phyloP scores from a whole-genome alignment of 2,888 invertebrate genomes.

The Danaus chrysippus region DNA sequence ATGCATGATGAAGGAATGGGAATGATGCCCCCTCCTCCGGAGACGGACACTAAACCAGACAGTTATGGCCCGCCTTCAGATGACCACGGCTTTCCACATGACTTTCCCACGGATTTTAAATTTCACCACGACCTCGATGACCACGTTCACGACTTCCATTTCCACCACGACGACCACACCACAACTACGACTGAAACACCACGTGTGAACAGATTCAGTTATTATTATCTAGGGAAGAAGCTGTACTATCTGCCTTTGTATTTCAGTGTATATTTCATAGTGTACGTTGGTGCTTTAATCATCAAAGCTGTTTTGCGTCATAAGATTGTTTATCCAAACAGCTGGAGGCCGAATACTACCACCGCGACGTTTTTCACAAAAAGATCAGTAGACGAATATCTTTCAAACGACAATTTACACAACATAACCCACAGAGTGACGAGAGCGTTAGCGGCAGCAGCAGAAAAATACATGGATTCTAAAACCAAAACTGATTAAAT shows the following conservation, averaged over 20 bases:
- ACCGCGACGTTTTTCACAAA: constrained; percentile 67
- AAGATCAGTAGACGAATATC: constrained; percentile 65
- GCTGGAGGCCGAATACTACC: constrained; percentile 66
- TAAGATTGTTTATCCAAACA: constrained; percentile 82
- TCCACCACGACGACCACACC: constrained; percentile 56
- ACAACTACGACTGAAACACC: constrained; percentile 74
- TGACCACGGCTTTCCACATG: constrained; percentile 67
- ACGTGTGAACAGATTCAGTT: constrained; percentile 83
- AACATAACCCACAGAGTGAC: constrained; percentile 71
- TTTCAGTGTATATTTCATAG: constrained; percentile 85
- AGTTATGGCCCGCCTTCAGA: constrained; percentile 44
- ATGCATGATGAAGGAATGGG: constrained; percentile 49
- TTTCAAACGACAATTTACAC: constrained; percentile 70
- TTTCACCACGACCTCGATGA: constrained; percentile 67
- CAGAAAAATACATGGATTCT: constrained; percentile 58
- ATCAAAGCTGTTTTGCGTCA: constrained; percentile 86
- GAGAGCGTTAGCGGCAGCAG: constrained; percentile 61
- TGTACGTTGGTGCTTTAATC: constrained; percentile 85
- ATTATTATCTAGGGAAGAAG: constrained; percentile 86
- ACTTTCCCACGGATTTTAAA: constrained; percentile 68
- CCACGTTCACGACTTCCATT: constrained; percentile 50
- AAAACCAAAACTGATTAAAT: constrained; percentile 29
- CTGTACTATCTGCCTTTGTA: constrained; percentile 87
- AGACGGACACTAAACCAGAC: constrained; percentile 45
- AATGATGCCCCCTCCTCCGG: constrained; percentile 58